phyloP scores from a whole-genome alignment of 2,797 vertebrate genomes.

The Siniperca undulata region DNA sequence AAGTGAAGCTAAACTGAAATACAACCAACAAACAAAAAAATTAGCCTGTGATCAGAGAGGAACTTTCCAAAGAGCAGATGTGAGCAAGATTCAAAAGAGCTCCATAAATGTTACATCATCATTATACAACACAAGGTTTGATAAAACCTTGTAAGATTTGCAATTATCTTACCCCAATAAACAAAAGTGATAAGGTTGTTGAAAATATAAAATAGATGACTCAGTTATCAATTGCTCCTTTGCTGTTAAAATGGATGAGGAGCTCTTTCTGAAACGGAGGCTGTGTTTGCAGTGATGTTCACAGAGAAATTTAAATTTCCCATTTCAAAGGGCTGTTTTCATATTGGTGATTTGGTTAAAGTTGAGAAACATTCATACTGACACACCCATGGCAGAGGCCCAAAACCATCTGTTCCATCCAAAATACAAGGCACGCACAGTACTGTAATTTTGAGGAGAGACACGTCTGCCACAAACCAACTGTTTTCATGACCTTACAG shows the following conservation, averaged over 20 bases:
- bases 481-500: neutral
- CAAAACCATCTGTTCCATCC: neutral
- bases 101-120: neutral
- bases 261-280: conserved; percentile 3
- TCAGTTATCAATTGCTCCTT: neutral
- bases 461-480: neutral
- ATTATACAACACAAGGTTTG: neutral
- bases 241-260: neutral
- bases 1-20: neutral
- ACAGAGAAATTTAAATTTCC: conserved; percentile 5
- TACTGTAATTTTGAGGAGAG: neutral
- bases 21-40: neutral
- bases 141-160: neutral
- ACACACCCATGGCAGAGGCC: neutral
- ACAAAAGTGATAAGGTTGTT: conserved; percentile 5
- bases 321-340: conserved; percentile 2
- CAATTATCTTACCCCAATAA: conserved; percentile 4
- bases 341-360: neutral
- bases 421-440: neutral
- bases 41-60: neutral
- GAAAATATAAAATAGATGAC: conserved; percentile 29
- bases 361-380: neutral
- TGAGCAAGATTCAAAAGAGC: neutral
- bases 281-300: neutral
- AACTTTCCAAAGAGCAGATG: conserved; percentile 14